Evolutionary conservation across 2,888 invertebrate genomes (phyloP).

Genomic region (Perithous albicinctus): DNA sequence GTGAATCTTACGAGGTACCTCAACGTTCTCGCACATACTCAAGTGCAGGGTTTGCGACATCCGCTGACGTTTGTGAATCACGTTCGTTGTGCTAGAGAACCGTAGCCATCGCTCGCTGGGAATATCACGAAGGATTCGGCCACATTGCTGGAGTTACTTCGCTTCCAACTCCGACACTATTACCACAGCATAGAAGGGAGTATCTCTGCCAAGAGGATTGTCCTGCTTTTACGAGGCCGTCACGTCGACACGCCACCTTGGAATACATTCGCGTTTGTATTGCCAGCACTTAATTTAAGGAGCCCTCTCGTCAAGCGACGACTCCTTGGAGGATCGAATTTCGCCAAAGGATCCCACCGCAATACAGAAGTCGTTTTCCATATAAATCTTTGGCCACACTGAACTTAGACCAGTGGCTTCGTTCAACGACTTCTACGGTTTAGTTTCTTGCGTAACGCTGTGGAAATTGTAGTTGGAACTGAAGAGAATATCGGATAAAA

Average conservation of each 20-base stretch:
- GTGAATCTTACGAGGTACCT: constrained; percentile 67
- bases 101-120: constrained; percentile 24
- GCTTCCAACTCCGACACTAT: constrained; percentile 46
- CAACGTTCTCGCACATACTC: constrained; percentile 35
- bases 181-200: constrained; percentile 20
- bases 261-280: constrained; percentile 53
- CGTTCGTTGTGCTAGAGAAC: constrained; percentile 23
- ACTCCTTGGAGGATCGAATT: constrained; percentile 50
- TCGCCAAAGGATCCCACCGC: constrained; percentile 26
- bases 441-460: constrained; percentile 1
- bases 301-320: constrained; percentile 29
- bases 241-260: constrained; percentile 53
- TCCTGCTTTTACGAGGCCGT: constrained; percentile 63
- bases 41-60: constrained; percentile 12
- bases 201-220: constrained; percentile 42
- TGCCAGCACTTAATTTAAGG: constrained; percentile 47
- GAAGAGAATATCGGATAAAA: too few relatives aligned
- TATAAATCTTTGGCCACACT: background rate
- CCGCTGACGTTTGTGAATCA: constrained; percentile 55
- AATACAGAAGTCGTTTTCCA: background rate
- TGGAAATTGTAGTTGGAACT: background rate
- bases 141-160: constrained; percentile 24
- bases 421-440: background rate
- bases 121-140: constrained; percentile 37
- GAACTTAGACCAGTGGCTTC: background rate